A percentile compares a stretch with the other conserved stretches of the same genome.
phyloP scores from a whole-genome alignment of 2,888 invertebrate species.

The Sinodicranocentrus sp. region DNA sequence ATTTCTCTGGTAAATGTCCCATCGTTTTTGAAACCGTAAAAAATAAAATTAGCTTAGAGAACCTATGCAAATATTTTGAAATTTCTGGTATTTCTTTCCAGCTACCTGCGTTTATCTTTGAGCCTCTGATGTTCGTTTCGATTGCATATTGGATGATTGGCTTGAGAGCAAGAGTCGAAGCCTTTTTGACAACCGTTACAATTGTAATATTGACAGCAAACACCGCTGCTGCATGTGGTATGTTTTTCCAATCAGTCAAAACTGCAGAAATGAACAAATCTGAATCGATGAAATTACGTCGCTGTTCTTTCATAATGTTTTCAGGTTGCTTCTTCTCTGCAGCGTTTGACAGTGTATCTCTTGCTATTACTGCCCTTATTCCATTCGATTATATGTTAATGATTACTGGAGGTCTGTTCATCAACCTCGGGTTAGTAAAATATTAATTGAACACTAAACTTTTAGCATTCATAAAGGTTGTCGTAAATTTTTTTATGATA shows the following conservation, averaged over 20 bases:
- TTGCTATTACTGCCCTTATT: constrained; percentile 90
- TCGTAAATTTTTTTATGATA: too few species aligned
- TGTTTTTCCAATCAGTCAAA: too few species aligned
- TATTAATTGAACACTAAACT: too few species aligned
- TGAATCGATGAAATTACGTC: too few species aligned
- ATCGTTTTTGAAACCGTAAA: too few species aligned
- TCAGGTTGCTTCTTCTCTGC: constrained; percentile 91
- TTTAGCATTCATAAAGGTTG: too few species aligned
- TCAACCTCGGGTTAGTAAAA: constrained; percentile 85
- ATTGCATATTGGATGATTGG: constrained; percentile 94
- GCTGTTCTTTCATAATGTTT: constrained; percentile 24
- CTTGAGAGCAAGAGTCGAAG: constrained; percentile 84
- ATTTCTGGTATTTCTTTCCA: constrained; percentile 79
- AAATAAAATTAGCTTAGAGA: too few species aligned
- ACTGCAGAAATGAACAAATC: too few species aligned
- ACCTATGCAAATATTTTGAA: too few species aligned
- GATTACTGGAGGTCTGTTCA: constrained; percentile 92
- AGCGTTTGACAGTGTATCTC: constrained; percentile 88
- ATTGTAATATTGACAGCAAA: constrained; percentile 89
- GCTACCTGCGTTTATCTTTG: constrained; percentile 91
- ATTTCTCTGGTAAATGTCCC: constrained; percentile 88
- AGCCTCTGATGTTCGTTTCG: constrained; percentile 89
- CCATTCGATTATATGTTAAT: constrained; percentile 92
- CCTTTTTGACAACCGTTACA: constrained; percentile 85
- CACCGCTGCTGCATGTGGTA: constrained; percentile 92